These are phyloP conservation scores for Talpa occidentalis DNA, from an alignment of 2,113 vertebrate species.

Conservation along the genomic window DNA sequence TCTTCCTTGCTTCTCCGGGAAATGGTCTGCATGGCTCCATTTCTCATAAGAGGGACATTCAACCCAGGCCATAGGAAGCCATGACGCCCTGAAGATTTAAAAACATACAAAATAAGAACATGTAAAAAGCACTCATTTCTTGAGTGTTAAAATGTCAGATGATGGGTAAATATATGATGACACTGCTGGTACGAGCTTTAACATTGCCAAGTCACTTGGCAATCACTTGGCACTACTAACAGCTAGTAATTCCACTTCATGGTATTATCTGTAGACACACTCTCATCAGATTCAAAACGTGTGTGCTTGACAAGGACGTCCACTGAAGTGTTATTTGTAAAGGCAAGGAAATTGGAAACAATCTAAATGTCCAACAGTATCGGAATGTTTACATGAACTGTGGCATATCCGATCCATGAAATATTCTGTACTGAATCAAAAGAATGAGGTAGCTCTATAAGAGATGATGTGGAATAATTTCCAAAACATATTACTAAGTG, in stretches of 20 bases:
- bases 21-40: constrained; percentile 85
- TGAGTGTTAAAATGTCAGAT: neutral
- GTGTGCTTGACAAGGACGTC: neutral
- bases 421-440: neutral
- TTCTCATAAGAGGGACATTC: constrained; percentile 89
- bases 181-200: neutral
- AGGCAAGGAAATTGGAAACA: neutral
- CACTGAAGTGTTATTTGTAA: neutral
- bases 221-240: neutral
- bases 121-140: neutral
- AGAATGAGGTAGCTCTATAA: neutral
- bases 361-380: neutral
- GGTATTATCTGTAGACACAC: neutral
- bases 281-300: accelerated
- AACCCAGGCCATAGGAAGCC: constrained; percentile 97
- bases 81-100: constrained; percentile 86
- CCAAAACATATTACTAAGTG: neutral
- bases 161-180: neutral
- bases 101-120: neutral
- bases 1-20: constrained; percentile 87
- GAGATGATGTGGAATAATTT: neutral
- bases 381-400: neutral
- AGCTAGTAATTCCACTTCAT: neutral
- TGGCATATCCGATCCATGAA: neutral
- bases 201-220: neutral